phyloP scores from a whole-genome alignment of 2,888 invertebrate genomes.

The Lasiommata megera region DNA sequence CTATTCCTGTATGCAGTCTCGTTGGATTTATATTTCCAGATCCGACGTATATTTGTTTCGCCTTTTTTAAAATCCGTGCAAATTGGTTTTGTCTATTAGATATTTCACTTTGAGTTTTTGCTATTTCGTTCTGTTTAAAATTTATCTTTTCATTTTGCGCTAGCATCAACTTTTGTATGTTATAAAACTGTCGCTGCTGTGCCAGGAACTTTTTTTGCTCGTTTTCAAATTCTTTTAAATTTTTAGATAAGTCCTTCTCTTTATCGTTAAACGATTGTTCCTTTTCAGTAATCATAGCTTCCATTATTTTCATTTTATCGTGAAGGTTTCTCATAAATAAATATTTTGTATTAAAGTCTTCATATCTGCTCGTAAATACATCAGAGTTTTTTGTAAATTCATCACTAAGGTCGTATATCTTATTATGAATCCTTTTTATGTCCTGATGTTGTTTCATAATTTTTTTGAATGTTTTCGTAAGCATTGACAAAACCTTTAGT shows the following conservation, averaged over 20 bases:
- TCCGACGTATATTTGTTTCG: constrained; percentile 54
- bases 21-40: constrained; percentile 35
- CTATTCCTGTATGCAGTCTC: constrained; percentile 25
- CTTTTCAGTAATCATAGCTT: constrained; percentile 44
- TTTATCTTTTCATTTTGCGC: constrained; percentile 69
- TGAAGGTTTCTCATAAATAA: constrained; percentile 47
- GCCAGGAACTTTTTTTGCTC: constrained; percentile 65
- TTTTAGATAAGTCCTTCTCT: constrained; percentile 53
- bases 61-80: constrained; percentile 62
- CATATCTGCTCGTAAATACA: constrained; percentile 46
- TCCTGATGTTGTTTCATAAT: constrained; percentile 65
- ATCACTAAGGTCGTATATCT: constrained; percentile 48
- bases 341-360: constrained; percentile 62
- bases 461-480: constrained; percentile 68
- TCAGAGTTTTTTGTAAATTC: constrained; percentile 50
- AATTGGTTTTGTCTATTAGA: constrained; percentile 67
- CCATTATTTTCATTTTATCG: constrained; percentile 49
- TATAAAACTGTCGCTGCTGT: constrained; percentile 67
- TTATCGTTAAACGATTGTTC: constrained; percentile 49
- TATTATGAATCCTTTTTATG: constrained; percentile 57
- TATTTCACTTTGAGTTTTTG: constrained; percentile 66
- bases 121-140: constrained; percentile 58
- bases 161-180: constrained; percentile 63
- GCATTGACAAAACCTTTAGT: constrained; percentile 62
- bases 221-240: constrained; percentile 58